Evolutionary conservation across 2,797 vertebrate species (phyloP), one percentile per base, ranked within the genome.

Genomic region (Rhodeus uyekii): DNA sequence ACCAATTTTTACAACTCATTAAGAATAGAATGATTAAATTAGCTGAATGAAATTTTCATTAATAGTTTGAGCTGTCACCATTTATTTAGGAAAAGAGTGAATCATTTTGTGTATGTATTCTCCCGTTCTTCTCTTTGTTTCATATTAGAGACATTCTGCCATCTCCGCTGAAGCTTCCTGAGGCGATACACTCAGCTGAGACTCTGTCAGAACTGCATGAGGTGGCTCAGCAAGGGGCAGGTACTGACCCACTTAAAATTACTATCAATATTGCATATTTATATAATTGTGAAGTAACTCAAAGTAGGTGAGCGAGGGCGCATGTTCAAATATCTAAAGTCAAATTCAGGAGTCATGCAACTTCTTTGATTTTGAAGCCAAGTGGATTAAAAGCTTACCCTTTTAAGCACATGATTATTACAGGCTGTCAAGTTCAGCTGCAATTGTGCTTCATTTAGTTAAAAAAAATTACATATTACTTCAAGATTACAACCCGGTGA

Each of bases 121-220:
- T 69, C 53, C 12, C 44, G 3, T 2, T 68, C 29, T 44, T 48
- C 18, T 75, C 44, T 46, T 84, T n/a, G 53, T 77, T 76, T 77
- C 53, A 55, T 63, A 67, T 68, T 64, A 98, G 97, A 89, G 97
- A 98, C 61, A 96, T 99, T 83, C 90, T 99, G 87, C 97, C 97
- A 0, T 97, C 96, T 89, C 96, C 95, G 29, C 92, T 99, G 92
- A 97, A 95, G 91, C 91, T 98, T 75, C 97, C 97, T 76, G 93
- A 94, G 80, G 92, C 93, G 80, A 94, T 98, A 69, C 85, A 94
- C 83, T 88, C 92, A 85, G 96, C 97, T 84, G 94, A 91, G 86
- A 96, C 94, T 0, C 93, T 95, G 83, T 90, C 92, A 69, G 95
- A 96, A 44, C 96, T 98, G 13, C 95, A 96, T 89, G 93, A 95